Conservation (phyloP, 2,113 vertebrate species). For the Penelope pileata region DNA sequence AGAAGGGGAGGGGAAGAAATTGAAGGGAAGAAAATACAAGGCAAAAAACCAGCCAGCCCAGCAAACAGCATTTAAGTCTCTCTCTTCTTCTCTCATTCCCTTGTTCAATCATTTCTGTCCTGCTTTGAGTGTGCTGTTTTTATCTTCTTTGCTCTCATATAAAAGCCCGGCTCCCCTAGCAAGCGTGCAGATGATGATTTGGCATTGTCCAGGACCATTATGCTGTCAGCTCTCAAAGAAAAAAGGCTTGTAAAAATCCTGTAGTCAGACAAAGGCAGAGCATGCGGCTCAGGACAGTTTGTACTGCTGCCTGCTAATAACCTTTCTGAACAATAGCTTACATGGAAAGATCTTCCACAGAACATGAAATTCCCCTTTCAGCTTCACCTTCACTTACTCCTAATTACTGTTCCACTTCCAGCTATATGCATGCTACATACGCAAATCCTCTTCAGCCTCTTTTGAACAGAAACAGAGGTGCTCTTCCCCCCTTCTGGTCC, state of each 20-base stretch:
- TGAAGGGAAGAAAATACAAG: constrained; percentile 5
- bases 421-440: background rate
- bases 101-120: constrained; percentile 59
- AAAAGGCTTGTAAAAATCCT: constrained; percentile 70
- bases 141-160: constrained; percentile 58
- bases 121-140: constrained; percentile 61
- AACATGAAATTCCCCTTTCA: constrained; percentile 64
- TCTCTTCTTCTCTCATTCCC: constrained; percentile 33
- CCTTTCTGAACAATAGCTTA: constrained; percentile 57
- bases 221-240: constrained; percentile 64
- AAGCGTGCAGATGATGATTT: constrained; percentile 73
- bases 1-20: constrained; percentile 1
- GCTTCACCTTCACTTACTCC: constrained; percentile 54
- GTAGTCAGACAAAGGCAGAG: constrained; percentile 68
- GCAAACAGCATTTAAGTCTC: constrained; percentile 60
- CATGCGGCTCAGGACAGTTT: constrained; percentile 46
- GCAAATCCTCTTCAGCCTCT: constrained; percentile 38
- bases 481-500: background rate
- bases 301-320: constrained; percentile 67
- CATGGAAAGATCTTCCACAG: constrained; percentile 57
- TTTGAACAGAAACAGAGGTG: background rate
- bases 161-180: constrained; percentile 55
- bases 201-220: constrained; percentile 65
- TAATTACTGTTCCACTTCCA: constrained; percentile 52
- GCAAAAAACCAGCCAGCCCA: background rate